These are phyloP conservation scores for Perodicticus potto DNA, from an alignment of 2,797 vertebrate species.

Conservation along the genomic window DNA sequence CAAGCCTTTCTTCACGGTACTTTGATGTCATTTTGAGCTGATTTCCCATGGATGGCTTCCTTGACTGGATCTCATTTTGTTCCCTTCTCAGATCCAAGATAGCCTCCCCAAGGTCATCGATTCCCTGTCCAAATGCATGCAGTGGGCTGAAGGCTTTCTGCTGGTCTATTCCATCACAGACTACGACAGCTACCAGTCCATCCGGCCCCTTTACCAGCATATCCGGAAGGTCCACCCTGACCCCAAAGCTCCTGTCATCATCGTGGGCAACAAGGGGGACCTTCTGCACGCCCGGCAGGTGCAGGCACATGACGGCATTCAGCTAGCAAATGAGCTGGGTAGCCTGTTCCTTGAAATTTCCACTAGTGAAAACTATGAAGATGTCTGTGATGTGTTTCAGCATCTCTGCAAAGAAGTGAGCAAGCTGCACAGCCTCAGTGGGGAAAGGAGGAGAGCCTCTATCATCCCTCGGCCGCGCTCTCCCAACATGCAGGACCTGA, in stretches of 20 bases:
- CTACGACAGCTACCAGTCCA: conserved; percentile 88
- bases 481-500: conserved; percentile 92
- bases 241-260: conserved; percentile 87
- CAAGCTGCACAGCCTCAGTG: conserved; percentile 84
- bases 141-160: conserved; percentile 92
- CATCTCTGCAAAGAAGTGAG: conserved; percentile 91
- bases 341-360: conserved; percentile 91
- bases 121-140: conserved; percentile 86
- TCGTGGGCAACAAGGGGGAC: conserved; percentile 91
- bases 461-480: conserved; percentile 90
- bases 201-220: conserved; percentile 89
- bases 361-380: conserved; percentile 90
- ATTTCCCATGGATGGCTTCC: neutral
- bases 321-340: conserved; percentile 90
- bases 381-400: conserved; percentile 90
- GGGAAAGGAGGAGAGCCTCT: conserved; percentile 86
- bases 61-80: neutral
- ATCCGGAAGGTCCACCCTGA: conserved; percentile 89
- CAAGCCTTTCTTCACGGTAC: neutral
- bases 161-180: conserved; percentile 92
- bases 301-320: conserved; percentile 86
- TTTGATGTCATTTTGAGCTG: neutral
- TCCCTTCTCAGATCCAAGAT: conserved; percentile 84
- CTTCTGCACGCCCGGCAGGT: conserved; percentile 90
- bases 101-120: conserved; percentile 83